Base-by-base conservation (phyloP, 2,888 invertebrate genomes). In the Brachyptera risi region DNA sequence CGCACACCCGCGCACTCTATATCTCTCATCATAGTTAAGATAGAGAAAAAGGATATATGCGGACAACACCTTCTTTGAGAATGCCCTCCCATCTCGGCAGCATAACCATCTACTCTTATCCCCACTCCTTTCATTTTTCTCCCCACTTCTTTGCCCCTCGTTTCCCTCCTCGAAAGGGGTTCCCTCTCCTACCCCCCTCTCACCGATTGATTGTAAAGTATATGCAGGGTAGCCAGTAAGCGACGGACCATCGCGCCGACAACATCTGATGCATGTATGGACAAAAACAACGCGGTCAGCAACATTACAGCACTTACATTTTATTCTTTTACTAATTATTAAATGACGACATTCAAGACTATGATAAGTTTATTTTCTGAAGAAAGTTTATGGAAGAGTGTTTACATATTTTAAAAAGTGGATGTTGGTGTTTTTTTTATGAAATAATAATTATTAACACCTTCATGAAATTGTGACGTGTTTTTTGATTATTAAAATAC, bases 201-300 rank as follows among this genome's bases (percentile, higher is more conserved):
- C 58, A 27, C 61, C 65, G 63, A 65, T 65, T 65, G 65, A 65
- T 65, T 65, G 60, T 65, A 65, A 65, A 63, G 62, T 65, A 60
- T 63, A 65, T 65, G 65, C 62, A 63, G 62, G 59, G 49, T 57
- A 40, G 61, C 49, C 64, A 64, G 64, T 64, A 42, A 51, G 64
- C 64, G 62, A 60, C 54, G 54, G 51, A 27, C 60, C 19, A 37
- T 60, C 60, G 62, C 62, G 15, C 24, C 51, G 58, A 35, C 19
- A 35, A 61, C 57, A 61, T 63, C 63, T 9, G 47, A 11, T 3
- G n/a, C 47, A 21, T 21, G 21, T 17, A 2, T 3, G 47, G 21
- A 15, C 21, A n/a, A n/a, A 47, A n/a, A n/a, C n/a, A n/a, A n/a
- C n/a, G 23, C 47, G 44, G 13, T 21, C 4, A 17, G 21, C 44